Evolutionary conservation across 2,797 vertebrate genomes (phyloP), one percentile per base, ranked within the genome.

Genomic region (Xyrichtys novacula): DNA sequence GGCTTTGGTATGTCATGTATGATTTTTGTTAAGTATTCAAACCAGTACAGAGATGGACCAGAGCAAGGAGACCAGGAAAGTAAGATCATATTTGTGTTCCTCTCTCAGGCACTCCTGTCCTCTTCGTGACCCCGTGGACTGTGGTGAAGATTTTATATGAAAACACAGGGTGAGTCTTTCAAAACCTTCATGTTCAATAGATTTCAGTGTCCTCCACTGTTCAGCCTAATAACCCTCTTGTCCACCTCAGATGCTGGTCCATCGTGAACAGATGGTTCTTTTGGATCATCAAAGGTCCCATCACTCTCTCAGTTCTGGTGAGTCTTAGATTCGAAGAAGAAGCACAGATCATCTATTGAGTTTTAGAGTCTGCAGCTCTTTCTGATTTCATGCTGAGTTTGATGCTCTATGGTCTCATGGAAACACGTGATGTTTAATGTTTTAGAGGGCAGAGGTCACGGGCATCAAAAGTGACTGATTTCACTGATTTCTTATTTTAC

Each of bases 281-380:
- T 96, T 99, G 97, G 96, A 98, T 99, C 74, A 97, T 98, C 62
- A 89, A 93, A 78, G 97, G 95, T 54, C 97, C 98, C 0, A 94
- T 98, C 47, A 77, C 95, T 16, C 81, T 98, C 38, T 94, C 96
- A 29, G 90, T 98, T 58, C 71, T 92, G 58, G 97, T 98, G 92
- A 95, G 98, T 34, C n/a, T n/a, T n/a, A n/a, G n/a, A n/a, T n/a
- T n/a, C n/a, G n/a, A n/a, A n/a, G n/a, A n/a, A 87, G 34, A 43
- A 22, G 15, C 22, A 20, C 6, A 14, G 12, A 6, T 12, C 5
- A 54, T 16, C 47, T n/a, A 19, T 28, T 63, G 66, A 49, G 42
- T 14, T 28, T 26, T 20, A 38, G 31, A 36, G 17, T 40, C n/a
- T 25, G 22, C 1, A 1, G 19, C 40, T 10, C n/a, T 46, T 23